Evolutionary conservation across 2,113 vertebrate species (phyloP), one percentile per base, ranked within the genome.

Genomic region (Equus przewalskii): DNA sequence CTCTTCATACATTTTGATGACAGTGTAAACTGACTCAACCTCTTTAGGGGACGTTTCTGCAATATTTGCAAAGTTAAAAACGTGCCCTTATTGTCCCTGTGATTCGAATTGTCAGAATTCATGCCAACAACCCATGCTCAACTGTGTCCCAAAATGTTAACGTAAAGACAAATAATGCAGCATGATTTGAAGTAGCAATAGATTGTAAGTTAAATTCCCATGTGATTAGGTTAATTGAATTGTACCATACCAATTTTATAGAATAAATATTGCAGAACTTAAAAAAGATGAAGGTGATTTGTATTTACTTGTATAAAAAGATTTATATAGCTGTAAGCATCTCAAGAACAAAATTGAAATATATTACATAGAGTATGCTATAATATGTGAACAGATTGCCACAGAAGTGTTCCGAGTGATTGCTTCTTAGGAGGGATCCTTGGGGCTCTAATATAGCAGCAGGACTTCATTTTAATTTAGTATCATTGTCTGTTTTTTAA

Each of bases 121-220:
- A 76, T 46, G 11, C 73, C 28, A 51, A 87, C 1, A 56, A 26
- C 13, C 62, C 5, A 1, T n/a, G 21, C 11, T 22, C 6, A 36
- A 7, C 9, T 1, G 44, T 51, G 16, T 1, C 7, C n/a, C 24
- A 18, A 72, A 14, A 54, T 3, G 0, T 13, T 41, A 46, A 13
- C 0, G 1, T 41, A 44, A 72, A 84, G 8, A 28, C 16, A 60
- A 58, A 26, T 14, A 49, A 56, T 4, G 14, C 0, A 91, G 11
- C 26, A 8, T 65, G 28, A 3, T 22, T 33, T 41, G 7, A 64
- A 64, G 69, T 28, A 30, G 3, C 8, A 41, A 18, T 4, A 41
- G 19, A 26, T 36, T 54, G 13, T 19, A 75, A 7, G 4, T 44
- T 54, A 54, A 30, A 85, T 65, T 33, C 65, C 46, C 30, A 13